Base-by-base conservation (phyloP, 1,140 invertebrate genomes). In the Drosophila orena region DNA sequence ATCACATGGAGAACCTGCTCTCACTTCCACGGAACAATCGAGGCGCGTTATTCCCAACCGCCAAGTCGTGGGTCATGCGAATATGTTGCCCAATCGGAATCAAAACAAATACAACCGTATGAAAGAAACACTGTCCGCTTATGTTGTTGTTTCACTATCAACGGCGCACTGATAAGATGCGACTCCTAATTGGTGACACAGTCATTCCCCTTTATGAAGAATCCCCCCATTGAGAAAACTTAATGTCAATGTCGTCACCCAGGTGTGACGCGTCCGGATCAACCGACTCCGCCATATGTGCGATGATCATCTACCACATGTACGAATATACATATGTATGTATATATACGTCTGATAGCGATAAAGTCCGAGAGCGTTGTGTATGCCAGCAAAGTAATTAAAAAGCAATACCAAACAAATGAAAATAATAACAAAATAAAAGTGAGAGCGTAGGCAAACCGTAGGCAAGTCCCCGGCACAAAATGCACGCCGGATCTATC, bases 131-230 rank as follows among this genome's bases (percentile, higher is more conserved):
- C 37, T 12, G 15, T 34, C 20, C 38, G 30, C 37, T 61, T 42
- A 30, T 38, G 58, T 34, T 37, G 37, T 34, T 27, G 49, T 10
- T 38, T 10, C 50, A 57, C 35, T 27, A 70, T 56, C 50, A 37
- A 17, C 22, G 24, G 17, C 15, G 34, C 10, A 55, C 15, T 59
- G 81, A 84, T 84, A 84, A 85, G 73, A 27, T 7, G 24, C n/a
- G 59, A 4, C 24, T 58, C 22, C 54, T 20, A 50, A 52, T 52
- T 60, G 44, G 43, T 34, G 46, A 47, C 54, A 85, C 81, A 85
- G 73, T 86, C 81, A 85, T 86, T 55, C 56, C 69, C 64, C 74
- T 66, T 88, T 75, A 81, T 62, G 30, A 62, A 66, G 83, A 85
- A 88, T 64, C 17, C 46, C 54, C 47, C 50, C 47, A 61, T 59